These are phyloP conservation scores for Lynx canadensis DNA, from an alignment of 2,113 vertebrate species.

Conservation along the genomic window DNA sequence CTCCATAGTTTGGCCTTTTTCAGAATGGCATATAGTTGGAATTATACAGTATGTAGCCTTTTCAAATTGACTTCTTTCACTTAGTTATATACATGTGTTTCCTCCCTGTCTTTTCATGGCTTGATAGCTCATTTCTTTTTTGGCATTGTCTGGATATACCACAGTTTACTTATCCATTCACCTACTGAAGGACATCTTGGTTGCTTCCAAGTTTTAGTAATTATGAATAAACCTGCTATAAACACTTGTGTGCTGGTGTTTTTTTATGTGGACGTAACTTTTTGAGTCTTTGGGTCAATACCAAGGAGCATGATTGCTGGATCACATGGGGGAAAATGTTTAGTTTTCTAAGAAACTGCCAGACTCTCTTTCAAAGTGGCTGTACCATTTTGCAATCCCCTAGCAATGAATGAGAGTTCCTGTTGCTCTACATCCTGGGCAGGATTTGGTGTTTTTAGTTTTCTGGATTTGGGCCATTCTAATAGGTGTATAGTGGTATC, in stretches of 20 bases:
- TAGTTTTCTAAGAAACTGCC: background rate
- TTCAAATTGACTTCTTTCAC: background rate
- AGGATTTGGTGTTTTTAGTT: background rate
- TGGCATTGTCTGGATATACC: background rate
- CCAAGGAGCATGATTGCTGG: background rate
- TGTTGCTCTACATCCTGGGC: background rate
- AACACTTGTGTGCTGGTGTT: background rate
- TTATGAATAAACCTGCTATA: background rate
- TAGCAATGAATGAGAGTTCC: background rate
- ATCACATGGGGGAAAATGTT: background rate
- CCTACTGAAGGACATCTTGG: background rate
- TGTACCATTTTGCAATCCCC: background rate
- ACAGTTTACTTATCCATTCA: background rate
- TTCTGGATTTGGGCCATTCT: too few species aligned
- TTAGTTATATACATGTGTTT: background rate
- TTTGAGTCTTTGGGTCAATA: background rate
- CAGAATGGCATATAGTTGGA: background rate
- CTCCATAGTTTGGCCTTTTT: background rate
- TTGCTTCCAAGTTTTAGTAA: background rate
- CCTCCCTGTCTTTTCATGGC: background rate
- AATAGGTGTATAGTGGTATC: background rate
- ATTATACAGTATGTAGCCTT: background rate
- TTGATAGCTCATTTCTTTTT: background rate
- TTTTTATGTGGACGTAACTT: background rate
- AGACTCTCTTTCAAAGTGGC: background rate